Conservation (phyloP, 64 coral and sea anemone species). For the Pocillopora verrucosa region DNA sequence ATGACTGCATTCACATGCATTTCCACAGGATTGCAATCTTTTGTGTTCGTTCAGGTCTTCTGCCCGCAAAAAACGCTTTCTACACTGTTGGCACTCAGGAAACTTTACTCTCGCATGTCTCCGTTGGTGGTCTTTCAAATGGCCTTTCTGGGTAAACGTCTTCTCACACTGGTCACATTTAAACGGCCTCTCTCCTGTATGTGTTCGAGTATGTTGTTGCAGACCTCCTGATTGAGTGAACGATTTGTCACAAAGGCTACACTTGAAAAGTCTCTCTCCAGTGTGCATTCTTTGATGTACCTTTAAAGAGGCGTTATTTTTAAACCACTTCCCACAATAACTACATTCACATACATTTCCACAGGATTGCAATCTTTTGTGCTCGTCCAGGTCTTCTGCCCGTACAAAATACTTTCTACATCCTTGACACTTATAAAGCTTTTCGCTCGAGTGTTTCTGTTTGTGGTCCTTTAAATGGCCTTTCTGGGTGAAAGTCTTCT, state of each 20-base stretch:
- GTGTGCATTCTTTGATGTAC: constrained; percentile 23
- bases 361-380: neutral
- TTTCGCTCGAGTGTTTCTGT: neutral
- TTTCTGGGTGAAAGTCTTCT: neutral
- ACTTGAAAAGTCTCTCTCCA: neutral
- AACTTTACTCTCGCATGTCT: neutral
- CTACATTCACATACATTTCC: neutral
- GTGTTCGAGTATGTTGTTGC: neutral
- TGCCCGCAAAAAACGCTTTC: constrained; percentile 16
- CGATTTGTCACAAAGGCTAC: constrained; percentile 13
- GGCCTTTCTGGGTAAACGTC: neutral
- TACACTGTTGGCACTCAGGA: constrained; percentile 10
- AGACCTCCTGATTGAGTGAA: neutral
- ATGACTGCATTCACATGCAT: neutral
- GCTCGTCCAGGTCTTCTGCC: neutral
- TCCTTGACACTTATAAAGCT: neutral
- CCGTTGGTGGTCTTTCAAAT: neutral
- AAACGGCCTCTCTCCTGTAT: constrained; percentile 4
- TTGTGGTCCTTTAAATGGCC: neutral
- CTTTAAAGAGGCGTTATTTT: neutral
- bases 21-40: neutral
- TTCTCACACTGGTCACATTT: constrained; percentile 18
- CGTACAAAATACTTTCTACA: constrained; percentile 30
- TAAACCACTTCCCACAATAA: neutral
- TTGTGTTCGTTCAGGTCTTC: neutral